Evolutionary conservation across 2,888 invertebrate genomes (phyloP), one percentile per base, ranked within the genome.

Genomic region (Tillus elongatus): DNA sequence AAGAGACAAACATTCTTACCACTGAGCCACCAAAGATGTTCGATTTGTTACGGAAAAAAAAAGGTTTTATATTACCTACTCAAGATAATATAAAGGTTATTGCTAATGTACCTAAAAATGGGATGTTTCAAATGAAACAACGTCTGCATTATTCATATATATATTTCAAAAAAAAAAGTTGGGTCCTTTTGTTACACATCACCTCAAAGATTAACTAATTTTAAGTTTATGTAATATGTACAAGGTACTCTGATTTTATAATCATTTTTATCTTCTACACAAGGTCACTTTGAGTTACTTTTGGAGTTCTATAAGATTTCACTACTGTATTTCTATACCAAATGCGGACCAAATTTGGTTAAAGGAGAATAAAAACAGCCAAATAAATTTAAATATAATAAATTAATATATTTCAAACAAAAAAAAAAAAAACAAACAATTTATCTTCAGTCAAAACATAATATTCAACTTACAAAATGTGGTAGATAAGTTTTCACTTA

Each of bases 261-360:
- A 44, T 29, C 42, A 50, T 52, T 49, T 47, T 61, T 59, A 59
- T 56, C 58, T 56, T 59, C 57, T 58, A 61, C 57, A 60, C 57
- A 59, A 64, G 63, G 63, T 63, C 63, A 64, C 63, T 64, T 64
- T 60, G 51, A 57, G 53, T 57, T 56, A 55, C 49, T 54, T n/a
- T 58, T 58, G 54, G 57, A 56, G 56, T 55, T 52, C 51, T 50
- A 51, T 49, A 41, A 43, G 12, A 38, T 37, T 36, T 37, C 35
- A 31, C 35, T 41, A 45, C 46, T 40, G 35, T 8, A 6, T 19
- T 19, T n/a, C 24, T 6, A 40, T 30, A 32, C 31, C 29, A 42
- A 26, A 45, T 48, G 48, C 46, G 47, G 49, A 45, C 44, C 40
- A 50, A 57, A 55, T 56, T 56, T 55, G 57, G 57, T 56, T 57